Evolutionary conservation across 2,797 vertebrate species (phyloP).

Genomic region (Antrozous pallidus): DNA sequence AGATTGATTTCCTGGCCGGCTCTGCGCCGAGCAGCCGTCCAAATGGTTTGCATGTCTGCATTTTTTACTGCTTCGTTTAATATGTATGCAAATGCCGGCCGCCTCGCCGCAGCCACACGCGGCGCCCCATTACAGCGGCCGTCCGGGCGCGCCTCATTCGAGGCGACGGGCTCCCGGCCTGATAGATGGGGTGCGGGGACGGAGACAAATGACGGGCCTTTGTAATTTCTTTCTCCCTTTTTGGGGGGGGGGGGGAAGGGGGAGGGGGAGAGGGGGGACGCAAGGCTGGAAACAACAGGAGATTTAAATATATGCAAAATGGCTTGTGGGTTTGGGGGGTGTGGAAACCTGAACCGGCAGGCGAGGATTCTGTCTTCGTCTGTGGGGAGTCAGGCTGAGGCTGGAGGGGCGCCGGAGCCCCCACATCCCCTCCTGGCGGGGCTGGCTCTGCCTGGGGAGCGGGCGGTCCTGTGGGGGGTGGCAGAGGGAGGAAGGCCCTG

Average conservation of each 20-base stretch:
- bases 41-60: constrained; percentile 89
- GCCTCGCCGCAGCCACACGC: constrained; percentile 90
- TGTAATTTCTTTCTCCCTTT: constrained; percentile 78
- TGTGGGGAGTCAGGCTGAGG: constrained; percentile 66
- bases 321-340: constrained; percentile 71
- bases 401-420: constrained; percentile 66
- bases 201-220: constrained; percentile 83
- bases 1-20: constrained; percentile 87
- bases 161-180: constrained; percentile 85
- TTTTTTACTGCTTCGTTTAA: constrained; percentile 96
- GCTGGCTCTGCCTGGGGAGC: constrained; percentile 69
- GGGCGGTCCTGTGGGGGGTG: constrained; percentile 35
- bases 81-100: constrained; percentile 97
- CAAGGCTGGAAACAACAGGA: constrained; percentile 65
- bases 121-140: constrained; percentile 85
- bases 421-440: constrained; percentile 71
- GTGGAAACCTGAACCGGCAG: constrained; percentile 37
- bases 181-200: constrained; percentile 84
- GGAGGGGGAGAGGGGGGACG: not conserved
- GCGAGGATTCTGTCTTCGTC: constrained; percentile 42
- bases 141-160: constrained; percentile 82
- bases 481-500: constrained; percentile 49
- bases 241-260: constrained; percentile 46
- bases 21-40: constrained; percentile 84
- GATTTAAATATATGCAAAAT: constrained; percentile 84